Base-by-base conservation (phyloP, 2,797 vertebrate species). In the Centropyge bicolor region DNA sequence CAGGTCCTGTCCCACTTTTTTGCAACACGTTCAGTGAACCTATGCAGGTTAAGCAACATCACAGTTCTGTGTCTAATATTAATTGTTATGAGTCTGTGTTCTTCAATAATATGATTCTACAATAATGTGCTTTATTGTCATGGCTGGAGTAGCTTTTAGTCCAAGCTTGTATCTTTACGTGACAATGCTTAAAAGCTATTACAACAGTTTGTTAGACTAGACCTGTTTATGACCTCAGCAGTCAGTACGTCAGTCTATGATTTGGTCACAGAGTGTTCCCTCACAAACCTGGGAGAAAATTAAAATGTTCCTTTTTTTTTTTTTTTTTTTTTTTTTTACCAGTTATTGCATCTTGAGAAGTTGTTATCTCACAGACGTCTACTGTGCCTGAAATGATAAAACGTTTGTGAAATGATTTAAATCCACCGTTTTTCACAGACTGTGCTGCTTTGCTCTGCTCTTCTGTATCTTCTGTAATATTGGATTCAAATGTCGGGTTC, bases 211-310 rank as follows among this genome's bases (percentile, higher is more conserved):
- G 31, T 69, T 13, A 6, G 41, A 57, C 20, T 14, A 17, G 16
- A 16, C 60, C 46, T n/a, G 46, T 63, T 55, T 64, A 52, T 74
- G 69, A 84, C 52, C 48, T 83, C n/a, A 86, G 81, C 43, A 19
- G 52, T 67, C 43, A 2, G 1, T 6, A 51, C 1, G 8, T 64
- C 68, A 59, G 7, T n/a, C 8, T 24, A n/a, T 41, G 10, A 77
- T 46, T 77, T 46, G 49, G 31, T 68, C 55, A 70, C 6, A 14
- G 27, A 31, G 24, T 38, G 12, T 78, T 60, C 20, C 19, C 17
- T 48, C 2, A 16, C 11, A 77, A 56, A 74, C 14, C 31, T 17
- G 8, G 14, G 3, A 22, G 8, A 27, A n/a, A 63, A 48, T n/a
- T 1, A 8, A 66, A 24, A 6, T 8, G 9, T 13, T 24, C 9